Base-by-base conservation (phyloP, 2,113 vertebrate species). In the Tachysurus fulvidraco region DNA sequence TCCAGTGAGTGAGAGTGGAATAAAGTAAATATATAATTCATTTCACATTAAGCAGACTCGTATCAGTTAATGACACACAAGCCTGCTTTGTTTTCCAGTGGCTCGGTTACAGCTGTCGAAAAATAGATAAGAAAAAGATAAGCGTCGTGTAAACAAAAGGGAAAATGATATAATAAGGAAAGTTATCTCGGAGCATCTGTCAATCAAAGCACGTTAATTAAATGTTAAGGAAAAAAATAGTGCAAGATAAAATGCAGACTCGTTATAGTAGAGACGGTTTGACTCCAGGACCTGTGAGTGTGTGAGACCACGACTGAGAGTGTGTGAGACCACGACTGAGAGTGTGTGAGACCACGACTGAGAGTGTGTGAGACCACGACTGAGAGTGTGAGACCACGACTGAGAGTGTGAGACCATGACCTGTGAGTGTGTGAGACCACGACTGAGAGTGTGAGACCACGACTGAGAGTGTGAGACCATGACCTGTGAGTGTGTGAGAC, bases 11-110 rank as follows among this genome's bases (percentile, higher is more conserved):
- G 52, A 65, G 60, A 85, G 60, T 14, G 25, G 46, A 84, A 50
- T 67, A 83, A 83, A 64, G 14, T 64, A 65, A 69, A 83, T 69
- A 69, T 65, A 30, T 64, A 69, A 69, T 55, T 52, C 44, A 16
- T 30, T 82, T 67, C 54, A 59, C 54, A 36, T 11, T 71, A 60
- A 84, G 8, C 46, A 30, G 19, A 30, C 44, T 74, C 28, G 21
- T 73, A 84, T 59, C 69, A 59, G 67, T 84, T 25, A 59, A 41
- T 23, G 25, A 28, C 59, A 28, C 59, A 9, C 59, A 16, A 16
- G 52, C 13, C 67, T 13, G 52, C 55, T 57, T 84, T 14, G 50
- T 69, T 57, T 71, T 84, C 54, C 52, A 44, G 50, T 41, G 30
- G 44, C 52, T 81, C 57, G 14, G 28, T 57, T 81, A 25, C 13